phyloP scores from a whole-genome alignment of 1,140 invertebrate species.

The Medauroidea extradentata region DNA sequence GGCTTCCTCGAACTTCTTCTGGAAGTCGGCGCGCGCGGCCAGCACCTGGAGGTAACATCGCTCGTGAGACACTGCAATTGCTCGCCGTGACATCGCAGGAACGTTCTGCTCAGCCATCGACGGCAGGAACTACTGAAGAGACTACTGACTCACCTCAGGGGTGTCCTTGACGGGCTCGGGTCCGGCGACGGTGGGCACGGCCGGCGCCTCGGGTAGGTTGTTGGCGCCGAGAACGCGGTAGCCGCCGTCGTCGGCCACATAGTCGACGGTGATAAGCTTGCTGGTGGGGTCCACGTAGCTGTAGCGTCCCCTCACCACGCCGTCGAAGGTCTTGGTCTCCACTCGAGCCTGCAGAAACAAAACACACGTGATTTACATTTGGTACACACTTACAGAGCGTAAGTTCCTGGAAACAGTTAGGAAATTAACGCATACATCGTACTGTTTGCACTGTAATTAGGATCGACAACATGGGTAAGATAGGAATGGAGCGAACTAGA shows the following conservation, averaged over 20 bases:
- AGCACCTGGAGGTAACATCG: conserved; percentile 7
- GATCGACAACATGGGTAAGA: no score
- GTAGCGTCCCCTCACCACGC: conserved; percentile 29
- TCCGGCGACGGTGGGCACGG: conserved; percentile 20
- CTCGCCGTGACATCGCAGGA: neutral
- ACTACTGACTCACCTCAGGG: conserved; percentile 29
- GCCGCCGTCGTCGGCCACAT: conserved; percentile 41
- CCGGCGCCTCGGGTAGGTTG: conserved; percentile 26
- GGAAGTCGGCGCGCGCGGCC: conserved; percentile 19
- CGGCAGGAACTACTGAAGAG: neutral
- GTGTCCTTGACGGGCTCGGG: conserved; percentile 30
- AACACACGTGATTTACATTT: no score
- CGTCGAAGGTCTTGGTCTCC: conserved; percentile 23
- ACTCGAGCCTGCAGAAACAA: conserved; percentile 16
- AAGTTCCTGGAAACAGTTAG: no score
- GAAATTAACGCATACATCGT: no score
- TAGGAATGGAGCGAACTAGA: no score
- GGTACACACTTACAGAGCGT: no score
- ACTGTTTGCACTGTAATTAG: no score
- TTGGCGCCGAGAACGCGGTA: conserved; percentile 27
- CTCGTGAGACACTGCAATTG: neutral
- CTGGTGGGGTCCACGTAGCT: conserved; percentile 38
- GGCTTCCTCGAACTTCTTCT: conserved; percentile 16
- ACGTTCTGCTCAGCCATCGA: neutral
- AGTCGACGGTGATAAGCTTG: conserved; percentile 39